Conservation (phyloP, 2,888 invertebrate species). For the Crematogaster levior region DNA sequence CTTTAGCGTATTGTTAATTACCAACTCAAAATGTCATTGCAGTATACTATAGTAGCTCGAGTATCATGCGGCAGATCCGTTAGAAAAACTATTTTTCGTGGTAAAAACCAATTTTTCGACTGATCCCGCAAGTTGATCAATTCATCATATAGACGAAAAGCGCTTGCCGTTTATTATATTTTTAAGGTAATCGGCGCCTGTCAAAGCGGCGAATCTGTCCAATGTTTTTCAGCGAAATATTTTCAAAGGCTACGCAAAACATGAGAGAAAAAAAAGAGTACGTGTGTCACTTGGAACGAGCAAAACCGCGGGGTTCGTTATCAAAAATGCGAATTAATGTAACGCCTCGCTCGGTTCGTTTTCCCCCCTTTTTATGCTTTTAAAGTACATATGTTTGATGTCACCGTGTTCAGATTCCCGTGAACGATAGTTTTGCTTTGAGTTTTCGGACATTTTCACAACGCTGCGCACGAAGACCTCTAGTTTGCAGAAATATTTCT, state of each 20-base stretch:
- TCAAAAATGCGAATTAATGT: slow-evolving; percentile 53
- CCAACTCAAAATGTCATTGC: slow-evolving; percentile 1
- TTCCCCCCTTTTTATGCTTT: slow-evolving; percentile 21
- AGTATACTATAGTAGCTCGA: neutral
- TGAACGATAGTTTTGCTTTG: slow-evolving; percentile 48
- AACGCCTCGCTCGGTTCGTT: slow-evolving; percentile 32
- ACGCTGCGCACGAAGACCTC: slow-evolving; percentile 45
- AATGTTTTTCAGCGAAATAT: slow-evolving; percentile 40
- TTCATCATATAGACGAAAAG: slow-evolving; percentile 15
- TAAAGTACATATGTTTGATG: slow-evolving; percentile 33
- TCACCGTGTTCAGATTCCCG: slow-evolving; percentile 55
- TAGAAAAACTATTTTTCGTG: slow-evolving; percentile 7
- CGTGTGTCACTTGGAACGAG: slow-evolving; percentile 23
- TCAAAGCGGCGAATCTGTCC: slow-evolving; percentile 30
- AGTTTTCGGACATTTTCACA: slow-evolving; percentile 47
- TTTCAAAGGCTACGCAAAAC: slow-evolving; percentile 33
- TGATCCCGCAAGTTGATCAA: slow-evolving; percentile 31
- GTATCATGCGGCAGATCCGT: neutral
- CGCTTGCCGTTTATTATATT: slow-evolving; percentile 40
- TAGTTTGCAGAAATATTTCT: slow-evolving; percentile 56
- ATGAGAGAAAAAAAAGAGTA: slow-evolving; percentile 1
- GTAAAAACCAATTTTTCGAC: slow-evolving; percentile 36
- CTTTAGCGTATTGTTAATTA: slow-evolving; percentile 42
- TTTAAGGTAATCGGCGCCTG: slow-evolving; percentile 39
- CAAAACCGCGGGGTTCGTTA: slow-evolving; percentile 34